A percentile compares a stretch with the other conserved stretches of the same genome.
These are phyloP conservation scores for Prionailurus viverrinus DNA, from an alignment of 2,113 vertebrate species.

Conservation along the genomic window DNA sequence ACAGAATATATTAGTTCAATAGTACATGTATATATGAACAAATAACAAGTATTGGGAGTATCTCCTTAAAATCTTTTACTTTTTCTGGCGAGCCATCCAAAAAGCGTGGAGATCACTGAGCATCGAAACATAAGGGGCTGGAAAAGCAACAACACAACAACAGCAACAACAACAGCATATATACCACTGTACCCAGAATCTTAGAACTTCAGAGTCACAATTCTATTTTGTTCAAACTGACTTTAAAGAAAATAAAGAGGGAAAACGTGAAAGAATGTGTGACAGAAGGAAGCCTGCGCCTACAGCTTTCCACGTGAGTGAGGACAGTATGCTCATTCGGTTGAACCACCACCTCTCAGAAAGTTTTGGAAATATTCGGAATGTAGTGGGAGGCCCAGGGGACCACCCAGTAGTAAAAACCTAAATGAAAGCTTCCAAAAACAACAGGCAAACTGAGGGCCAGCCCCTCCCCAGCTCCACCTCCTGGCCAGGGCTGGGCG, in stretches of 20 bases:
- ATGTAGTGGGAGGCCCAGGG: constrained; percentile 40
- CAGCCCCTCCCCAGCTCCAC: not conserved
- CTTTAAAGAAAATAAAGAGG: constrained; percentile 36
- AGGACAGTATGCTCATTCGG: not conserved
- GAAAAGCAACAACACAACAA: not conserved
- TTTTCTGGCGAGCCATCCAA: not conserved
- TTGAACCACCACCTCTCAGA: not conserved
- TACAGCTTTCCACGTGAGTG: not conserved
- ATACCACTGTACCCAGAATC: not conserved
- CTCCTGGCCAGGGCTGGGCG: not conserved
- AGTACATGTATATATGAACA: not conserved
- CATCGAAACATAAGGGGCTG: not conserved
- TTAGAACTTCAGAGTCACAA: constrained; percentile 18
- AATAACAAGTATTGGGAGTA: constrained; percentile 1
- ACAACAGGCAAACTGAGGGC: not conserved
- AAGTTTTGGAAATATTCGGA: constrained; percentile 64
- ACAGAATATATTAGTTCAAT: not conserved
- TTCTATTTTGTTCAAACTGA: not conserved
- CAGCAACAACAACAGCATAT: not conserved
- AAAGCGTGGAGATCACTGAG: not conserved
- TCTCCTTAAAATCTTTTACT: constrained; percentile 21
- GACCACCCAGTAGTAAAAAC: constrained; percentile 62
- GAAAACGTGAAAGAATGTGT: not conserved
- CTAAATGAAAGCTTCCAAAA: constrained; percentile 58
- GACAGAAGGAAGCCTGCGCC: not conserved